A percentile compares a stretch with the other conserved stretches of the same genome.
phyloP scores from a whole-genome alignment of 2,113 vertebrate species.

The Nansenia antarctica region DNA sequence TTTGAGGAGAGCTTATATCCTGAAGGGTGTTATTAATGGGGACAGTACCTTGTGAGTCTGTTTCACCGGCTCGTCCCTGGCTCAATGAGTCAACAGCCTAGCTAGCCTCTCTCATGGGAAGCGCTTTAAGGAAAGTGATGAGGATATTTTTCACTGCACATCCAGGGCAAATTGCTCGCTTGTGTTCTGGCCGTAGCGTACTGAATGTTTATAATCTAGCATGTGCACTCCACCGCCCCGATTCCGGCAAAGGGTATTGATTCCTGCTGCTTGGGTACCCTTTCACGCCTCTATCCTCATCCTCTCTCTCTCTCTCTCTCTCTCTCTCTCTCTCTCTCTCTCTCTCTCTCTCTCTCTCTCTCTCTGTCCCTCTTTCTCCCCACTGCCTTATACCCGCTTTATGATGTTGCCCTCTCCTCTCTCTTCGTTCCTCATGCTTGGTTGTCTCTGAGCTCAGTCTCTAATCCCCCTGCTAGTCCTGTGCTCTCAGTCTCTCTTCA shows the following conservation, averaged over 20 bases:
- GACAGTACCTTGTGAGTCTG: not conserved
- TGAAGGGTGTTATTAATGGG: no score
- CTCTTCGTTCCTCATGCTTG: conserved; percentile 1
- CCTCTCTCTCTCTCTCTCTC: conserved; percentile 26
- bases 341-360: conserved; percentile 8
- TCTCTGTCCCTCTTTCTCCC: not conserved
- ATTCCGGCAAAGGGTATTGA: conserved; percentile 54
- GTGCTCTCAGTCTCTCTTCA: not conserved
- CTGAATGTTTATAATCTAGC: conserved; percentile 60
- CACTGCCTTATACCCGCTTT: not conserved
- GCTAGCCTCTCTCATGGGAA: no score
- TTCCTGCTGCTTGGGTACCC: conserved; percentile 52
- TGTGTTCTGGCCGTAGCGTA: conserved; percentile 36
- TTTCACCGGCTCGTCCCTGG: not conserved
- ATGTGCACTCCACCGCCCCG: conserved; percentile 60
- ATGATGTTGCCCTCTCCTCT: not conserved
- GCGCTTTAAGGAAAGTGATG: no score
- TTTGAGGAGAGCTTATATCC: no score
- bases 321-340: not conserved
- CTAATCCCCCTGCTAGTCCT: not conserved
- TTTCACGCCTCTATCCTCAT: conserved; percentile 44
- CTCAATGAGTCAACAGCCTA: no score
- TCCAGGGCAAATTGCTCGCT: conserved; percentile 57
- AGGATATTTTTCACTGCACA: conserved; percentile 54
- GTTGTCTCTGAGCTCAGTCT: conserved; percentile 14